phyloP scores from a whole-genome alignment of 1,140 invertebrate species.

The Temnothorax curvispinosus region DNA sequence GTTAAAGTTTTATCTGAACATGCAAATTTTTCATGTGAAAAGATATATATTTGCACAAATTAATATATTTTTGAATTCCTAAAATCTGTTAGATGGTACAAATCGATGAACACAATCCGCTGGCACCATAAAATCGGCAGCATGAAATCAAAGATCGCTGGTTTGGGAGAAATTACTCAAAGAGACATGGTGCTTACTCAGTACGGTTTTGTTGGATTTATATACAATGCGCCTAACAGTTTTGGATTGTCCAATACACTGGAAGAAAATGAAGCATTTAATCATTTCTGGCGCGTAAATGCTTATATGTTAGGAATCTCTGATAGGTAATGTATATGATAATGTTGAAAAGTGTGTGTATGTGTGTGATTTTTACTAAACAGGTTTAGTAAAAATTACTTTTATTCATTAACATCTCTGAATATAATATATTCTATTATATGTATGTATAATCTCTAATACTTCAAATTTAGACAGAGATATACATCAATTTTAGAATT shows the following conservation, averaged over 20 bases:
- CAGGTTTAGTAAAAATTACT: neutral
- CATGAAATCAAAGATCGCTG: slow-evolving; percentile 77
- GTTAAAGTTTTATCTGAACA: neutral
- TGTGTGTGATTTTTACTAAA: too few species aligned
- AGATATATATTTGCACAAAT: neutral
- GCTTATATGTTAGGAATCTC: slow-evolving; percentile 92
- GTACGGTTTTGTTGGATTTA: slow-evolving; percentile 92
- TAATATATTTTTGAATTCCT: neutral
- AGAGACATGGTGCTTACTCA: slow-evolving; percentile 93
- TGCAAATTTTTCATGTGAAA: neutral
- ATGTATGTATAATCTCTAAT: too few species aligned
- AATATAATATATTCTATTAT: too few species aligned
- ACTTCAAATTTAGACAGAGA: neutral
- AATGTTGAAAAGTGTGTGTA: neutral
- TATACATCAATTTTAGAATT: neutral
- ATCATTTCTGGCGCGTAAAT: slow-evolving; percentile 93
- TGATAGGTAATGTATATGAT: slow-evolving; percentile 87
- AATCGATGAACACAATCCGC: slow-evolving; percentile 88
- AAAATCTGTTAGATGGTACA: slow-evolving; percentile 76
- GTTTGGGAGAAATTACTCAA: slow-evolving; percentile 86
- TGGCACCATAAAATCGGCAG: slow-evolving; percentile 87
- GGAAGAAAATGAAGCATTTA: slow-evolving; percentile 88
- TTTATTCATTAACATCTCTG: too few species aligned
- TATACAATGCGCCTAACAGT: slow-evolving; percentile 82
- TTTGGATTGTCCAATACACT: slow-evolving; percentile 86